Evolutionary conservation across 2,113 vertebrate species (phyloP).

Genomic region (Festucalex cinctus): DNA sequence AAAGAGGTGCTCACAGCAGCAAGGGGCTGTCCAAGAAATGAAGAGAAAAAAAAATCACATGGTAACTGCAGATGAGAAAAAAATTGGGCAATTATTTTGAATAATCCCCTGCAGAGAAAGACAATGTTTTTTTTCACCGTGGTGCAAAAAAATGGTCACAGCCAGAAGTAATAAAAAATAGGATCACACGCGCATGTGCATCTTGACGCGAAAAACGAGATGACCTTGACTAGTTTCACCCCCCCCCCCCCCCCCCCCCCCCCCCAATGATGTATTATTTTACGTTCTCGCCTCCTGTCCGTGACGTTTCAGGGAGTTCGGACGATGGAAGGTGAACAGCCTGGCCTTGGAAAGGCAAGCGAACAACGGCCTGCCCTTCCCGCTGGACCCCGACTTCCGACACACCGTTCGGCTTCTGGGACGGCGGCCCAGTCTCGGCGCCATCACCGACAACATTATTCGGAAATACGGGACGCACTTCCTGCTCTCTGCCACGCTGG

Average conservation of each 20-base stretch:
- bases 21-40: conserved; percentile 37
- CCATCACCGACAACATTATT: conserved; percentile 79
- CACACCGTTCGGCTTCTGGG: conserved; percentile 79
- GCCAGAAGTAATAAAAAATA: conserved; percentile 45
- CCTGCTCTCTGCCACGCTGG: conserved; percentile 76
- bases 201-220: not conserved
- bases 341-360: conserved; percentile 78
- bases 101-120: conserved; percentile 36
- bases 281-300: conserved; percentile 25
- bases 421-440: conserved; percentile 70
- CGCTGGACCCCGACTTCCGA: conserved; percentile 79
- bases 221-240: not conserved
- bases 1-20: conserved; percentile 42
- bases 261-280: conserved; percentile 15
- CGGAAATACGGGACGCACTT: conserved; percentile 81
- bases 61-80: conserved; percentile 39
- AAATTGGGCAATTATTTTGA: conserved; percentile 62
- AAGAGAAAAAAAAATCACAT: not conserved
- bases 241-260: too few relatives aligned
- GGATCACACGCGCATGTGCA: not conserved
- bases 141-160: conserved; percentile 46
- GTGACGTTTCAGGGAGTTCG: conserved; percentile 77
- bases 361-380: conserved; percentile 75
- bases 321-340: conserved; percentile 83
- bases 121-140: conserved; percentile 52